Conservation (phyloP, 2,797 vertebrate genomes). For the Gadopsis bispinosus region DNA sequence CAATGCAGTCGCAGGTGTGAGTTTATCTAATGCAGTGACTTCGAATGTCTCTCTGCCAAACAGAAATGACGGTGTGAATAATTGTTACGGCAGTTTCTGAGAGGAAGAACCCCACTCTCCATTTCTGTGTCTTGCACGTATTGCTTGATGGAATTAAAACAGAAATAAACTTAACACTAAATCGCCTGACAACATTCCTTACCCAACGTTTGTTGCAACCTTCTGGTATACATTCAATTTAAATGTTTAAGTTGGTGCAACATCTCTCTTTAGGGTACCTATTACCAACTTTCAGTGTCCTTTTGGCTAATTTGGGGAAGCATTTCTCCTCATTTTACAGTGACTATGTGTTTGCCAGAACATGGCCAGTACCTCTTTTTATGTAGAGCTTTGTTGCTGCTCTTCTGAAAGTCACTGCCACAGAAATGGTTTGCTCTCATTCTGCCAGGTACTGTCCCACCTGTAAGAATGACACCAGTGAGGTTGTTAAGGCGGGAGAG, state of each 20-base stretch:
- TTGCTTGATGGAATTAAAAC: not conserved
- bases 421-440: slow-evolving; percentile 14
- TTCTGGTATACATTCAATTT: not conserved
- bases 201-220: not conserved
- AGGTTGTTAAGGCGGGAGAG: slow-evolving; percentile 98
- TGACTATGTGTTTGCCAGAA: not conserved
- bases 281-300: not conserved
- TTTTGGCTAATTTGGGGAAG: slow-evolving; percentile 1
- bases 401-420: not conserved
- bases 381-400: not conserved
- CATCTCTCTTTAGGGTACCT: not conserved
- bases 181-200: not conserved
- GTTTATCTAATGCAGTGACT: slow-evolving; percentile 15
- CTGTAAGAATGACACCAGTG: slow-evolving; percentile 98
- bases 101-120: not conserved
- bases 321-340: not conserved
- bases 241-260: slow-evolving; percentile 6
- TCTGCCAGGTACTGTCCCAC: slow-evolving; percentile 95
- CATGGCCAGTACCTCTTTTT: not conserved
- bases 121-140: not conserved
- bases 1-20: slow-evolving; percentile 25
- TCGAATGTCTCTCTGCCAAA: slow-evolving; percentile 20
- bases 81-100: not conserved
- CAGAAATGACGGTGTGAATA: not conserved
- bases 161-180: not conserved